Evolutionary conservation across 2,888 invertebrate genomes (phyloP), one percentile per base, ranked within the genome.

Genomic region (Slavum lentiscoides): DNA sequence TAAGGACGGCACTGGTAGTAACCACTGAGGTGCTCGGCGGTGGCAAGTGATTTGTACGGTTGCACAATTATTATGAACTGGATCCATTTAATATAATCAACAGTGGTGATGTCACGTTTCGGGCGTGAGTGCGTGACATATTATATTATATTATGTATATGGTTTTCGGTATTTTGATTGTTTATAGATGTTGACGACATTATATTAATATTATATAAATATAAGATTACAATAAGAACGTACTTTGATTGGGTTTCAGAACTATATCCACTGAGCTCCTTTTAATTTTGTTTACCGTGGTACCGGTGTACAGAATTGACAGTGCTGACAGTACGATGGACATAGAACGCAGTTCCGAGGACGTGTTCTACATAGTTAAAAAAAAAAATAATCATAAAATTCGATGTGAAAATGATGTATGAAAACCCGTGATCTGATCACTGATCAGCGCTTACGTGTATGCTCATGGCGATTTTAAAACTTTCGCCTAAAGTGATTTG

Each of bases 301-400:
- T 89, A 59, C 93, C 92, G 49, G 91, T 92, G 86, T 92, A 92
- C 84, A 89, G 91, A 84, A 91, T 89, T n/a, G 91, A 90, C 49
- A 89, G 89, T 9, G 91, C 90, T 1, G 90, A 89, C 83, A 92
- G 85, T 43, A 90, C 89, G 64, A 91, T 90, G 85, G 89, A 89
- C 69, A 93, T 89, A 8, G 90, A 91, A 69, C 92, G 89, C 70
- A 88, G 88, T 85, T 91, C 89, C 30, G 89, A 88, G 0, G 91
- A 90, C 84, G 89, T 89, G 85, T 91, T 92, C 89, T 90, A 86
- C n/a, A n/a, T 11, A 85, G 83, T 43, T 43, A 82, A 77, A 62
- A 37, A 30, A 82, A 30, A 30, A 30, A 17, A 19, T 49, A 13
- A 21, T 23, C 13, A 21, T 21, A 43, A 21, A 68, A 2, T 17